Evolutionary conservation across 2,888 invertebrate species (phyloP), one percentile per base, ranked within the genome.

Genomic region (Physocephala rufipes): DNA sequence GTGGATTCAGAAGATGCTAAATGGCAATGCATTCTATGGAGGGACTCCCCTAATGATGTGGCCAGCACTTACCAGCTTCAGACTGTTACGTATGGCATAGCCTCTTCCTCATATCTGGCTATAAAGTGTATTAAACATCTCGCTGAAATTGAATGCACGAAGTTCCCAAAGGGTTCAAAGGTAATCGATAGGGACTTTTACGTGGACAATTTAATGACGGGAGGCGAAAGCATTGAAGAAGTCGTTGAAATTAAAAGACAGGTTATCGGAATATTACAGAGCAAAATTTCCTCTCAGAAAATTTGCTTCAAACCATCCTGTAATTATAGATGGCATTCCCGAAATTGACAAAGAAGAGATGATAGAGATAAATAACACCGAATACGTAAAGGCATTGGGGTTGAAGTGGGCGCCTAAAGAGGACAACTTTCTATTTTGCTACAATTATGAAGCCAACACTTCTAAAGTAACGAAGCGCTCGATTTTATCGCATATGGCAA

Each of bases 401-500:
- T 64, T 64, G 49, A 43, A 64, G 26, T 64, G 63, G 63, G 36
- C 19, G 2, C 63, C 73, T 2, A 63, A 21, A 3, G 28, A 67
- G 68, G 15, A 5, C 58, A 45, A 61, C 72, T 59, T 64, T 64
- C 21, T 49, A 47, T 47, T 26, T 12, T 21, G 26, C 15, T n/a
- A 21, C 26, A 13, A 19, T 16, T 1, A 9, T 61, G 36, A 61
- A 26, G 36, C 21, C 9, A 30, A 30, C 15, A 30, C 21, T 7
- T 16, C 61, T 21, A 26, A 61, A 16, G 15, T 36, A 15, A 61
- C 12, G 28, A 26, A 26, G 9, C 26, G 61, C 16, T 61, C 36
- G 15, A 19, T 30, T 61, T 2, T n/a, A 12, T 61, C 9, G 9
- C 61, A 19, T 16, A 70, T 74, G n/a, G 74, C 74, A 26, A 45